Evolutionary conservation across 2,888 invertebrate genomes (phyloP), one percentile per base, ranked within the genome.

Genomic region (Lapara coniferarum): DNA sequence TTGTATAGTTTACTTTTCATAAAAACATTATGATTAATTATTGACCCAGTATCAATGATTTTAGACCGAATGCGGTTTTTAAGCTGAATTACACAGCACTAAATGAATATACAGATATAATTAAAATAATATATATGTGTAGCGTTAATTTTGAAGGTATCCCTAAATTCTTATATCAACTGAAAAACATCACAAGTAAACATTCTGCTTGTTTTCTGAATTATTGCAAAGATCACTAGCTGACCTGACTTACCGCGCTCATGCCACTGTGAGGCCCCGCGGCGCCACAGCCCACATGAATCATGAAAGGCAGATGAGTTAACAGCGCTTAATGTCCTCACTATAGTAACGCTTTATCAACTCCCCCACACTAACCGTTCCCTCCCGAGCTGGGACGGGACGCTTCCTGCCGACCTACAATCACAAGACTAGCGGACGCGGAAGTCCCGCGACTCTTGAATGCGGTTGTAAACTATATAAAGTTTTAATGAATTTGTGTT

Each of bases 241-340:
- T 25, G 25, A 8, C 37, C 37, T 63, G 63, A n/a, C 13, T 19
- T 19, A 63, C 63, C 19, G 16, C 13, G 7, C 49, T 10, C 8
- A 8, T 8, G 1, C 7, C 6, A 63, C 46, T 63, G 49, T 13
- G 10, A 5, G 2, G 63, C 49, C 49, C 14, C 63, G 19, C 49
- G 63, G 63, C 63, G 63, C 63, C 63, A 63, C 49, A 63, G 25
- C 68, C 52, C 59, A 68, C 51, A 37, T 68, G 59, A 68, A 68
- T 68, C 59, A 68, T 59, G 68, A 68, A 59, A 59, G 19, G 58
- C 59, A 59, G 59, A 68, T 68, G 57, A 68, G 58, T 68, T 68
- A 68, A 68, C 58, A 30, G 51, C 51, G 68, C 58, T 58, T 68
- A 59, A 68, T 59, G 52, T 12, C 37, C 58, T 59, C 58, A 68